Conservation (phyloP, 2,797 vertebrate genomes). For the Vireo griseus region DNA sequence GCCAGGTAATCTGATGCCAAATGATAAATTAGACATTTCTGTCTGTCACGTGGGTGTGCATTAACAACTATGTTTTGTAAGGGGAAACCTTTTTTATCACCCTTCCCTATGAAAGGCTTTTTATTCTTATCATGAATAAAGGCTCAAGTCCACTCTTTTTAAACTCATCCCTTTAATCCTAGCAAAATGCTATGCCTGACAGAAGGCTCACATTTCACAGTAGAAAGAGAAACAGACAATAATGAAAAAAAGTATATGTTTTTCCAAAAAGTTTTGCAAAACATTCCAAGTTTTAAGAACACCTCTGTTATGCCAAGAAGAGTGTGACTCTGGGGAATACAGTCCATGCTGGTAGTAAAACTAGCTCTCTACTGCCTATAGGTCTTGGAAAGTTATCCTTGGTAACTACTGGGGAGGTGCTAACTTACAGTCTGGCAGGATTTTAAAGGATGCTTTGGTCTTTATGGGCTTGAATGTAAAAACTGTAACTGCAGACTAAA, state of each 20-base stretch:
- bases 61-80: background rate
- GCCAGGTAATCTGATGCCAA: background rate
- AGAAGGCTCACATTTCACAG: background rate
- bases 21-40: background rate
- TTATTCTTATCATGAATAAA: background rate
- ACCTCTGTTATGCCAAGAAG: background rate
- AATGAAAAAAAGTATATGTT: background rate
- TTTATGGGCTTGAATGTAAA: slow-evolving; percentile 4
- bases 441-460: background rate
- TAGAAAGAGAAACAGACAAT: background rate
- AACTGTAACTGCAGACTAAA: background rate
- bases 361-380: background rate
- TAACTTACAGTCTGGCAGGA: background rate
- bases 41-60: background rate
- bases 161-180: background rate
- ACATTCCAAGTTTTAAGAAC: background rate
- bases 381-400: slow-evolving; percentile 11
- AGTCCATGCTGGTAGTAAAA: background rate
- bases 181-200: background rate
- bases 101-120: background rate
- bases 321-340: background rate
- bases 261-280: background rate
- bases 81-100: background rate
- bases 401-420: slow-evolving; percentile 1
- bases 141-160: background rate